Evolutionary conservation across 64 coral and sea anemone genomes (phyloP).

Genomic region (Montipora efflorescens): DNA sequence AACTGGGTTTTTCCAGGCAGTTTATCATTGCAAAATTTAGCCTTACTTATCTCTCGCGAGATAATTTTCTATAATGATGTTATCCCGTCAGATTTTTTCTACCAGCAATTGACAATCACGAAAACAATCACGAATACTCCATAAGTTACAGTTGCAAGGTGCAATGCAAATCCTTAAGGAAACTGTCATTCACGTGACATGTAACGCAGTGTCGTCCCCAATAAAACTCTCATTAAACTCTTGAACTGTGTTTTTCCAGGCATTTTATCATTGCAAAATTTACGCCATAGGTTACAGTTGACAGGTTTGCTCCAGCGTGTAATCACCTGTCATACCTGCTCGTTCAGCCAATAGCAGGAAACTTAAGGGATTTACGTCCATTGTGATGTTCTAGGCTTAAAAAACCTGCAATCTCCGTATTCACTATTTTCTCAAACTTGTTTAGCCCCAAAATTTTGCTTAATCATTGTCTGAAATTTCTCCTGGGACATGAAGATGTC

Average conservation of each 20-base stretch:
- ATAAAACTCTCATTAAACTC: background rate
- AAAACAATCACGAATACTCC: no score
- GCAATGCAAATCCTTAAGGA: no score
- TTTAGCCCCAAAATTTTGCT: no score
- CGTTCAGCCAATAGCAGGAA: slow-evolving; percentile 14
- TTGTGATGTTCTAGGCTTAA: no score
- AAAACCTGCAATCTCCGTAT: no score
- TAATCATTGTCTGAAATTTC: no score
- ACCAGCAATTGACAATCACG: background rate
- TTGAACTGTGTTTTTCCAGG: background rate
- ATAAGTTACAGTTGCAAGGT: no score
- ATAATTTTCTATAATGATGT: background rate
- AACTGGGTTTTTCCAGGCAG: background rate
- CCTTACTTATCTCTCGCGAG: background rate
- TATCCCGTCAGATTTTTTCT: background rate
- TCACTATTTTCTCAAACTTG: no score
- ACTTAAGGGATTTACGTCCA: background rate
- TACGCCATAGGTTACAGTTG: no score
- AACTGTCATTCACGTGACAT: background rate
- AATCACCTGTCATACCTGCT: slow-evolving; percentile 36
- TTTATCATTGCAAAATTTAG: background rate
- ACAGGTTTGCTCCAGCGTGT: no score
- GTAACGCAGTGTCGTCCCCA: background rate
- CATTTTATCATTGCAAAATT: background rate
- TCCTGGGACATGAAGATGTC: no score